phyloP scores from a whole-genome alignment of 2,113 vertebrate genomes.

The Gnathonemus echidnorhynchus region DNA sequence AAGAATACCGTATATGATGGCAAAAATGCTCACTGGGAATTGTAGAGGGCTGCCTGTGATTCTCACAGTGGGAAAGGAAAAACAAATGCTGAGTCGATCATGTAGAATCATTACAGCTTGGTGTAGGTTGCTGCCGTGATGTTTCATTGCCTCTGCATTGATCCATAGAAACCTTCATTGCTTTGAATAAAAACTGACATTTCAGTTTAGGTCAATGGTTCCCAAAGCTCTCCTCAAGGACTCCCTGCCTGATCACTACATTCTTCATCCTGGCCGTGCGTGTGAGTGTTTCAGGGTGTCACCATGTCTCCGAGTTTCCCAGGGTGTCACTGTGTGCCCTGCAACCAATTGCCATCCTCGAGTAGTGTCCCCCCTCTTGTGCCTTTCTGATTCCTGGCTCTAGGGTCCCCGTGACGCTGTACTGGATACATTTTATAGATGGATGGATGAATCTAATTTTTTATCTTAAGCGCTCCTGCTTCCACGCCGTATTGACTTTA shows the following conservation, averaged over 20 bases:
- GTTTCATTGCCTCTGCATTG: background rate
- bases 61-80: background rate
- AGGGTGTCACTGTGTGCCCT: background rate
- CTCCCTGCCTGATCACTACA: background rate
- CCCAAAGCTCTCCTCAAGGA: background rate
- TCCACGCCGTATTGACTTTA: background rate
- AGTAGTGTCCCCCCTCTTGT: background rate
- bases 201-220: background rate
- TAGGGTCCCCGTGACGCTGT: background rate
- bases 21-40: background rate
- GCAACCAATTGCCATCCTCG: background rate
- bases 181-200: background rate
- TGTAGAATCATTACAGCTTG: conserved; percentile 23
- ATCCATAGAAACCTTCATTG: background rate
- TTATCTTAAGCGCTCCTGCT: background rate
- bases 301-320: background rate
- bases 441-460: background rate
- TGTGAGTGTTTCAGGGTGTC: background rate
- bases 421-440: background rate
- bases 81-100: background rate
- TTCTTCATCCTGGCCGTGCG: background rate
- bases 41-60: background rate
- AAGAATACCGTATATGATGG: conserved; percentile 32
- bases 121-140: conserved; percentile 37
- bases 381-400: background rate